These are phyloP conservation scores for Penelope pileata DNA, from an alignment of 2,113 vertebrate species.

Conservation along the genomic window DNA sequence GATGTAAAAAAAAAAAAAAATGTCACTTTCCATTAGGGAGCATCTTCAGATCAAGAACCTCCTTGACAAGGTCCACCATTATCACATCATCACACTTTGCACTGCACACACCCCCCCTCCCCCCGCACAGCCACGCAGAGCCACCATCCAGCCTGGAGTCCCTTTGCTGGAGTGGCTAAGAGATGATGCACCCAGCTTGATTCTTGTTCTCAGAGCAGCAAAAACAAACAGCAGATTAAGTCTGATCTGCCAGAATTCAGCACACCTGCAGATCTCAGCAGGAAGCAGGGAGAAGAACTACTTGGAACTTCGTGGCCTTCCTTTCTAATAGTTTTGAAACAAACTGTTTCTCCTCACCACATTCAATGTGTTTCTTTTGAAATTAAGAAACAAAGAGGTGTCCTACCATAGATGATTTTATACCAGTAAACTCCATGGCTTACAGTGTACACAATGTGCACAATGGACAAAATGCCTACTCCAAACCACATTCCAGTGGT, in stretches of 20 bases:
- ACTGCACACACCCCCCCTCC: background rate
- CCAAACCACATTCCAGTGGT: background rate
- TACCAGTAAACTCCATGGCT: background rate
- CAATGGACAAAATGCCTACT: background rate
- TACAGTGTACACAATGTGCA: background rate
- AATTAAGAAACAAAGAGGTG: background rate
- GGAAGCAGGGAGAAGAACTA: background rate
- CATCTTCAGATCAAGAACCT: background rate
- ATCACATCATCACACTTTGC: background rate
- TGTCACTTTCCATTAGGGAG: rapidly evolving
- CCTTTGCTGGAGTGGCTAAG: background rate
- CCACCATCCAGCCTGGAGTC: background rate
- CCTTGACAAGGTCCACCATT: background rate
- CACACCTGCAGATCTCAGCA: background rate
- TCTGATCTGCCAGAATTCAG: background rate
- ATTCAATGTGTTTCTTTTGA: background rate
- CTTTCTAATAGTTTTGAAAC: background rate
- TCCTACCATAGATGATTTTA: background rate
- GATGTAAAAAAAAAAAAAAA: background rate
- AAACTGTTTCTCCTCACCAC: background rate
- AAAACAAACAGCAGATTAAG: background rate
- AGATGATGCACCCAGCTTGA: background rate
- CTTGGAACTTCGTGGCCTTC: background rate
- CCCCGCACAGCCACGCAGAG: rapidly evolving
- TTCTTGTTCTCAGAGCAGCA: background rate